A percentile compares a stretch with the other conserved stretches of the same genome.
phyloP scores from a whole-genome alignment of 2,888 invertebrate species.

The Callyntrura guangdongensis region DNA sequence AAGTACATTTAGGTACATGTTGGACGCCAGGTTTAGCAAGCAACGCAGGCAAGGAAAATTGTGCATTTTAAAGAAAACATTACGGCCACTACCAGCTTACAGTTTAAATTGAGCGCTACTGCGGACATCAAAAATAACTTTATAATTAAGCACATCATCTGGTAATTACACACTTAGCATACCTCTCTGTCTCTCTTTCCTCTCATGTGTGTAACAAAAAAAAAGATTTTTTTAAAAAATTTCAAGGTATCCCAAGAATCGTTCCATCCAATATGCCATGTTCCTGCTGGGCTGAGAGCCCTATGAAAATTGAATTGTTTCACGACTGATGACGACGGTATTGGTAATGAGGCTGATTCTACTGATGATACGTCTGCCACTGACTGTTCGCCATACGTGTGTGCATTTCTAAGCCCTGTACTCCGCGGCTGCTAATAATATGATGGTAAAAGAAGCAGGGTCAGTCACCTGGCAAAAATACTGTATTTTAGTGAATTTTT shows the following conservation, averaged over 20 bases:
- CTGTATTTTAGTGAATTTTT: slow-evolving; percentile 68
- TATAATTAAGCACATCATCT: slow-evolving; percentile 17
- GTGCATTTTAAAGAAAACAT: slow-evolving; percentile 16
- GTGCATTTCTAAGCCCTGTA: not conserved
- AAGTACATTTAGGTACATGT: not conserved
- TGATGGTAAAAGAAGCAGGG: slow-evolving; percentile 69
- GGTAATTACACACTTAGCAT: slow-evolving; percentile 30
- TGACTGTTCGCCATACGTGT: not conserved
- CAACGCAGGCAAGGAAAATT: slow-evolving; percentile 5
- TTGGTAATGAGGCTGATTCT: slow-evolving; percentile 74
- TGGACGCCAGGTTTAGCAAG: not conserved
- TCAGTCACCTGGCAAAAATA: slow-evolving; percentile 80
- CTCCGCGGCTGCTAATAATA: slow-evolving; percentile 43
- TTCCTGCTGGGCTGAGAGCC: not conserved
- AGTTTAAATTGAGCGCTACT: not conserved
- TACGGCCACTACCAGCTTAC: not conserved
- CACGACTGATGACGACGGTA: slow-evolving; percentile 43
- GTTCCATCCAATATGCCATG: not conserved
- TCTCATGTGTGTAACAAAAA: not conserved
- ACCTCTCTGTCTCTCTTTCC: no score
- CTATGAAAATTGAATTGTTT: slow-evolving; percentile 76
- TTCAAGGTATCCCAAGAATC: slow-evolving; percentile 6
- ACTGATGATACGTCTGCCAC: slow-evolving; percentile 49
- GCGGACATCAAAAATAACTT: not conserved
- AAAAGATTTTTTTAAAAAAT: not conserved